phyloP scores from a whole-genome alignment of 1,140 invertebrate genomes.

The Lanistes nyassanus region DNA sequence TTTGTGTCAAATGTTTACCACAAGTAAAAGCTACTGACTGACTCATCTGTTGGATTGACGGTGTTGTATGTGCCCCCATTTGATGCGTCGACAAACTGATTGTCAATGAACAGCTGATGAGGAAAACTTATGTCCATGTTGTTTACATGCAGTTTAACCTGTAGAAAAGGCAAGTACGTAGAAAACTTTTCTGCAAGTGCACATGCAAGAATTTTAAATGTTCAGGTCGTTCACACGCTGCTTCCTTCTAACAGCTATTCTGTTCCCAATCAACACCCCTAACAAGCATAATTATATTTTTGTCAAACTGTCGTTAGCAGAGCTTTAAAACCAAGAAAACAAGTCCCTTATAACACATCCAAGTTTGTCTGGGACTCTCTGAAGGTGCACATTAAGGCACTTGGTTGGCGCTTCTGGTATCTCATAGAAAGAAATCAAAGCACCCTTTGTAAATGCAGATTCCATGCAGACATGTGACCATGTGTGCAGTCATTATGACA shows the following conservation, averaged over 20 bases:
- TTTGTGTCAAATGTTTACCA: too few species aligned
- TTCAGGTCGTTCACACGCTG: neutral
- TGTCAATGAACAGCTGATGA: constrained; percentile 89
- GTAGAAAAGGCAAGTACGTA: constrained; percentile 19
- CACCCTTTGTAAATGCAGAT: too few species aligned
- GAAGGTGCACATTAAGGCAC: too few species aligned
- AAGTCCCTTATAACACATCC: too few species aligned
- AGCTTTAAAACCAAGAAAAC: too few species aligned
- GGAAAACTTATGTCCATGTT: constrained; percentile 87
- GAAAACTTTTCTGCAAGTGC: neutral
- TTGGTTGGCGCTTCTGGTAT: too few species aligned
- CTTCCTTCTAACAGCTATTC: neutral
- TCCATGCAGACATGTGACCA: too few species aligned
- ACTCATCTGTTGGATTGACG: constrained; percentile 89
- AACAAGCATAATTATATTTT: too few species aligned
- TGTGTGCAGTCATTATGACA: neutral
- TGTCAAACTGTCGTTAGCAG: too few species aligned
- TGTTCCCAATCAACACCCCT: neutral
- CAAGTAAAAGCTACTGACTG: constrained; percentile 72
- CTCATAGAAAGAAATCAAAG: too few species aligned
- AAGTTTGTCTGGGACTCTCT: too few species aligned
- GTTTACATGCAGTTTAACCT: constrained; percentile 77
- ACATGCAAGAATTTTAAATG: neutral
- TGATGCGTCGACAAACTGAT: constrained; percentile 85
- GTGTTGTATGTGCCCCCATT: constrained; percentile 73